A percentile compares a stretch with the other conserved stretches of the same genome.
Evolutionary conservation across 2,113 vertebrate species (phyloP).

Genomic region (Columba livia): DNA sequence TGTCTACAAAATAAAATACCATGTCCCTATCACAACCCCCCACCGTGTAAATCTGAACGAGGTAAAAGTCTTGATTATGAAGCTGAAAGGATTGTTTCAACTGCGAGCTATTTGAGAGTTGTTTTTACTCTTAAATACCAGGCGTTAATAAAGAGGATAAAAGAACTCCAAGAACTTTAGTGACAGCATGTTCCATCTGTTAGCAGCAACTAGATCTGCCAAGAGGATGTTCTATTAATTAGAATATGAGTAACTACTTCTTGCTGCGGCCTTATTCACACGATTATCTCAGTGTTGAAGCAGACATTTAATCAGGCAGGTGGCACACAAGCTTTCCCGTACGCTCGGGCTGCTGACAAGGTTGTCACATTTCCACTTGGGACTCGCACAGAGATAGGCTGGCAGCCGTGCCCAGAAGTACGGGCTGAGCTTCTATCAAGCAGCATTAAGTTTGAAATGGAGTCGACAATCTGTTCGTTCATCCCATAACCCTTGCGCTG

Average conservation of each 20-base stretch:
- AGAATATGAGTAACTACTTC: conserved; percentile 50
- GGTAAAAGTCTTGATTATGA: not conserved
- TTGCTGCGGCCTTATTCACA: conserved; percentile 1
- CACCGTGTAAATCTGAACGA: not conserved
- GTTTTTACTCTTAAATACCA: conserved; percentile 37
- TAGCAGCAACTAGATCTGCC: not conserved
- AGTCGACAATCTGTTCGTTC: not conserved
- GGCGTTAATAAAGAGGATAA: conserved; percentile 14
- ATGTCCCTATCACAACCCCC: not conserved
- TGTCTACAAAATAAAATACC: not conserved
- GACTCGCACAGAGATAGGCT: not conserved
- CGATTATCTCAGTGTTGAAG: not conserved
- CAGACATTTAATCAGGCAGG: conserved; percentile 1
- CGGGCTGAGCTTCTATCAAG: not conserved
- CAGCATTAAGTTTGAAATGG: not conserved
- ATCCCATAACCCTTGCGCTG: not conserved
- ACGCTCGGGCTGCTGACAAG: not conserved
- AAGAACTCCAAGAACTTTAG: conserved; percentile 53
- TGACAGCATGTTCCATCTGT: conserved; percentile 39
- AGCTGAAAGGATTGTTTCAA: not conserved
- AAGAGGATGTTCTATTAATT: conserved; percentile 57
- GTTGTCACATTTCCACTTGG: not conserved
- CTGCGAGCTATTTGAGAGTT: not conserved
- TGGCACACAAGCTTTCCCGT: not conserved
- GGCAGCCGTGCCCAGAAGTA: not conserved